A percentile compares a stretch with the other conserved stretches of the same genome.
phyloP scores from a whole-genome alignment of 1,140 invertebrate species.

The Papilio xuthus region DNA sequence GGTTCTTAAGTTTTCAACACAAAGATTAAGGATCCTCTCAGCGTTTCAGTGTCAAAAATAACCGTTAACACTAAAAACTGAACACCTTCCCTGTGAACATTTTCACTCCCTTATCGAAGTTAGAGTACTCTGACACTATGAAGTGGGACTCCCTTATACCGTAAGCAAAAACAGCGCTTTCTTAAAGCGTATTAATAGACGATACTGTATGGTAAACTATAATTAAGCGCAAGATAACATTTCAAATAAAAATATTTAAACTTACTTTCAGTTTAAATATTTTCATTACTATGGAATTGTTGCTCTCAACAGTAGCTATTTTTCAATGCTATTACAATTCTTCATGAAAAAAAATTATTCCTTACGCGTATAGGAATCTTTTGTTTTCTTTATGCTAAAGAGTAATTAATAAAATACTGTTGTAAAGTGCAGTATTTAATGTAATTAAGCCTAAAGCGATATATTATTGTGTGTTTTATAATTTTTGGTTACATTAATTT shows the following conservation, averaged over 20 bases:
- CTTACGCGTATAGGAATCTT: too few species aligned
- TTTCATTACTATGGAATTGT: too few species aligned
- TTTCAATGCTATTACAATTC: too few species aligned
- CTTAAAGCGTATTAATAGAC: constrained; percentile 16
- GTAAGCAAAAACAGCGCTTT: constrained; percentile 33
- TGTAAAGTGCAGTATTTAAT: too few species aligned
- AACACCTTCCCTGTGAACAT: constrained; percentile 74
- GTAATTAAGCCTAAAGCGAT: background rate
- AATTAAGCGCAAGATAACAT: too few species aligned
- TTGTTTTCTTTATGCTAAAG: too few species aligned
- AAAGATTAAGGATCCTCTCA: constrained; percentile 42
- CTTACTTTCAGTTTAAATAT: too few species aligned
- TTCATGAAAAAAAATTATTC: too few species aligned
- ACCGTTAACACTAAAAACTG: constrained; percentile 47
- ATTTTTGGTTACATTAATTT: background rate
- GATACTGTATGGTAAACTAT: background rate
- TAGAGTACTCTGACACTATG: constrained; percentile 44
- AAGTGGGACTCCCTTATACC: constrained; percentile 40
- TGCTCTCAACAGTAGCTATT: too few species aligned
- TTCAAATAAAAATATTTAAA: too few species aligned
- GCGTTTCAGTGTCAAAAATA: constrained; percentile 59
- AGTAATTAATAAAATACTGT: too few species aligned
- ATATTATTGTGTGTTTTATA: background rate
- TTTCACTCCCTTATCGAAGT: constrained; percentile 64
- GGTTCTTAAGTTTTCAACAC: constrained; percentile 26